These are phyloP conservation scores for Pseudococcus jackbeardsleyi DNA, from an alignment of 2,888 invertebrate genomes.

Conservation along the genomic window DNA sequence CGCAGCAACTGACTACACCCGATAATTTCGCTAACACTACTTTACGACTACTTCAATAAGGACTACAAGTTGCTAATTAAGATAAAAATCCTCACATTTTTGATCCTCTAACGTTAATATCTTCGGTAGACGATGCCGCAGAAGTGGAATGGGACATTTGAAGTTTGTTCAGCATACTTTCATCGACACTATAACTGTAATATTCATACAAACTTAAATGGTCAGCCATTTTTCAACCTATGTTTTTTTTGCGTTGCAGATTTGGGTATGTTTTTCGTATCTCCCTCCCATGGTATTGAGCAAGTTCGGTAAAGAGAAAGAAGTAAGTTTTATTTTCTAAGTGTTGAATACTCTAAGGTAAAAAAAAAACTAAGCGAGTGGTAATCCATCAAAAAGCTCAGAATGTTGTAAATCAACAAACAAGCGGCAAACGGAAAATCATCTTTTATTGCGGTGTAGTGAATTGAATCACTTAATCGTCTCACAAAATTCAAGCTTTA, in stretches of 20 bases:
- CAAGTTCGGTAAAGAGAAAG: background rate
- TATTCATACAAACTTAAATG: slow-evolving; percentile 13
- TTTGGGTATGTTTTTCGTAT: background rate
- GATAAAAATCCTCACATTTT: slow-evolving; percentile 62
- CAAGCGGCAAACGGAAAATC: slow-evolving; percentile 48
- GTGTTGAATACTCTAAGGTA: background rate
- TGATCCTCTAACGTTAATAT: slow-evolving; percentile 56
- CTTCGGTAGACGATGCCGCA: slow-evolving; percentile 64
- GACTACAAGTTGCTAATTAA: slow-evolving; percentile 42
- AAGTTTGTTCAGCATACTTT: slow-evolving; percentile 61
- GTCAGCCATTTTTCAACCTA: slow-evolving; percentile 33
- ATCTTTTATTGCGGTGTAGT: slow-evolving; percentile 21
- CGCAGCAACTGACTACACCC: slow-evolving; percentile 38
- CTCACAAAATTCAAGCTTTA: slow-evolving; percentile 36
- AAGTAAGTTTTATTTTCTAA: background rate
- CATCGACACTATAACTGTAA: slow-evolving; percentile 63
- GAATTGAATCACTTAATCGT: slow-evolving; percentile 26
- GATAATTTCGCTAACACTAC: slow-evolving; percentile 34
- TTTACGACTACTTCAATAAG: slow-evolving; percentile 46
- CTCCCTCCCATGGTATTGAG: background rate
- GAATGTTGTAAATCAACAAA: slow-evolving; percentile 54
- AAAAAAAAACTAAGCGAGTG: slow-evolving; percentile 51
- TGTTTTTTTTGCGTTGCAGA: background rate
- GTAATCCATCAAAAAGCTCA: slow-evolving; percentile 35
- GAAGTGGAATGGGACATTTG: slow-evolving; percentile 61